A percentile compares a stretch with the other conserved stretches of the same genome.
Evolutionary conservation across 2,797 vertebrate genomes (phyloP).

Genomic region (Pyrocephalus nanus): DNA sequence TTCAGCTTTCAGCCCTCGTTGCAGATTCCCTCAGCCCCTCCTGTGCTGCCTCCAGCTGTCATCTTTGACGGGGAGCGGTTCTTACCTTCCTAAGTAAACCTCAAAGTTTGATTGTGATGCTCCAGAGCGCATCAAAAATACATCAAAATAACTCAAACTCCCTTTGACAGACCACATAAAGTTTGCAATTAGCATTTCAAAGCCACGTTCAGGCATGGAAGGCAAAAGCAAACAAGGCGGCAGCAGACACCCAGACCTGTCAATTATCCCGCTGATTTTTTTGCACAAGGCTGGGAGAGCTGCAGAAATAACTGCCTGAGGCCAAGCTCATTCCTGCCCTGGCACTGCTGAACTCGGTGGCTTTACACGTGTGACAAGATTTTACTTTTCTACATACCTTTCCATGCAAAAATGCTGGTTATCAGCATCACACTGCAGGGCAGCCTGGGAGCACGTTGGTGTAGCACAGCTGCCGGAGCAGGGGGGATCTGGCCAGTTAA

Average conservation of each 20-base stretch:
- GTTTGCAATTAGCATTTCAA: constrained; percentile 66
- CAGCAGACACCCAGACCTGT: constrained; percentile 22
- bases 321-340: background rate
- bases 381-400: background rate
- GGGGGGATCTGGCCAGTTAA: background rate
- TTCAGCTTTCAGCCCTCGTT: background rate
- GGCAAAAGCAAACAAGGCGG: constrained; percentile 24
- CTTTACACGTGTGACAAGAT: background rate
- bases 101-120: constrained; percentile 1
- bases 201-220: background rate
- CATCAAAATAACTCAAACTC: constrained; percentile 52
- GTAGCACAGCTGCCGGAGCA: background rate
- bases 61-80: background rate
- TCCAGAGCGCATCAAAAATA: constrained; percentile 52
- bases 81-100: constrained; percentile 25
- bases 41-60: background rate
- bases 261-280: constrained; percentile 1
- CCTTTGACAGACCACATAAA: constrained; percentile 32
- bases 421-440: rapidly evolving
- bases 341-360: background rate
- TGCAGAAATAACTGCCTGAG: background rate
- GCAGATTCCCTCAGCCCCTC: background rate
- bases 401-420: background rate
- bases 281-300: background rate
- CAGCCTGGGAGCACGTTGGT: rapidly evolving